Percentiles rank a stretch among this genome's conserved stretches.
These are phyloP conservation scores for Gallinago stenura DNA, from an alignment of 2,797 vertebrate genomes.

Conservation along the genomic window DNA sequence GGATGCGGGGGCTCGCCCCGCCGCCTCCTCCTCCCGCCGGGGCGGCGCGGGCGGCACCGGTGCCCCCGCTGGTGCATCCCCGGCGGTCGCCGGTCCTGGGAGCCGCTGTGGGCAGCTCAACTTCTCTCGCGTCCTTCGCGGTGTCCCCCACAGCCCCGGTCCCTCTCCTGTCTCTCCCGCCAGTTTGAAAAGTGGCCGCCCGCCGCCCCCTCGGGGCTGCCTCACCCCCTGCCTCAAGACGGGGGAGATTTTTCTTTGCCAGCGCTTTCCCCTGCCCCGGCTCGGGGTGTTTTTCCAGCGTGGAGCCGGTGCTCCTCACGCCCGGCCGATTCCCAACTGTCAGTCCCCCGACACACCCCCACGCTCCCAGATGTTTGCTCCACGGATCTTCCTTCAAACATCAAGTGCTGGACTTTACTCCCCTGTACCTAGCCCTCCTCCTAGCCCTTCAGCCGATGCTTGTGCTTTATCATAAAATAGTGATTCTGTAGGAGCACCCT, in stretches of 20 bases:
- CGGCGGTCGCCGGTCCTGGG: background rate
- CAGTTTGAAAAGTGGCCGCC: background rate
- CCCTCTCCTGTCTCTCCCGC: background rate
- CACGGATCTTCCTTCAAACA: background rate
- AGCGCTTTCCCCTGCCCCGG: background rate
- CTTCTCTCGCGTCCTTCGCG: background rate
- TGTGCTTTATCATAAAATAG: background rate
- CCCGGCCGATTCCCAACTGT: background rate
- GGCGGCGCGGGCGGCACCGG: background rate
- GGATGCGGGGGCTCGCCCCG: background rate
- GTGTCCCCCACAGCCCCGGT: background rate
- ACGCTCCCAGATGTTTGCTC: background rate
- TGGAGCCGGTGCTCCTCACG: background rate
- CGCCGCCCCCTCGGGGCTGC: background rate
- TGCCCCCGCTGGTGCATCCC: background rate
- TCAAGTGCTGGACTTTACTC: slow-evolving; percentile 8
- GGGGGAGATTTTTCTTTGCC: background rate
- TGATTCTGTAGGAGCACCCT: background rate
- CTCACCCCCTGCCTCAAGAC: background rate
- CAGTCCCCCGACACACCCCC: slow-evolving; percentile 32
- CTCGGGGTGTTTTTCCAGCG: rapidly evolving
- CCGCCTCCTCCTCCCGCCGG: background rate
- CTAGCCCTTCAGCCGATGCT: background rate
- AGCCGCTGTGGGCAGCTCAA: background rate
- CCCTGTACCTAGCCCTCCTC: background rate